Percentiles rank a stretch among this genome's conserved stretches.
Evolutionary conservation across 1,140 invertebrate species (phyloP).

Genomic region (Papilio xuthus): DNA sequence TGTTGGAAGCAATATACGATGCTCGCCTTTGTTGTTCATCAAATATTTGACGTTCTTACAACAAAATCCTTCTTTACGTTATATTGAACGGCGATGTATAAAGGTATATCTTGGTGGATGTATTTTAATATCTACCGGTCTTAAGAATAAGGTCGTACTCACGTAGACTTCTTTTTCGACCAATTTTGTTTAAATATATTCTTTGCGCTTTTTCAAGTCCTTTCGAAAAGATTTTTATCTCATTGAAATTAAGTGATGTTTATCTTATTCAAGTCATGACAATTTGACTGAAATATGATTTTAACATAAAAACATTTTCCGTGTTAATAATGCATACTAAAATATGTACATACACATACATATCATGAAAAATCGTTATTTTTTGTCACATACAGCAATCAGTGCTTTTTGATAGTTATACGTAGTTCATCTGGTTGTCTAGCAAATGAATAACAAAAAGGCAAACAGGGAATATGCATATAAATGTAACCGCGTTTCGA

Average conservation of each 20-base stretch:
- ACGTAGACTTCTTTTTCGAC: no score
- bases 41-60: constrained; percentile 24
- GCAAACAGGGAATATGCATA: not conserved
- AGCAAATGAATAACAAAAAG: not conserved
- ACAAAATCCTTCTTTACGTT: constrained; percentile 17
- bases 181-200: no score
- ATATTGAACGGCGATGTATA: constrained; percentile 5
- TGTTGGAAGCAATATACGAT: constrained; percentile 25
- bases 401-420: not conserved
- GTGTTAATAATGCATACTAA: no score
- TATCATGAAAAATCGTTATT: no score
- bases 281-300: no score
- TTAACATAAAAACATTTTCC: no score
- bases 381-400: not conserved
- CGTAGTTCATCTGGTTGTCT: not conserved
- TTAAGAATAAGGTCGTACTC: no score
- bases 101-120: not conserved
- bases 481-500: not conserved
- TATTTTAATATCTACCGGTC: not conserved
- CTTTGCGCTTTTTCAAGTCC: no score
- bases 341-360: no score
- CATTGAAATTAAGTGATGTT: no score
- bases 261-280: no score
- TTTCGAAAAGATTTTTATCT: no score
- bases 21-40: constrained; percentile 18